Conservation (phyloP, 2,797 vertebrate genomes). For the Pseudomugil gertrudae region DNA sequence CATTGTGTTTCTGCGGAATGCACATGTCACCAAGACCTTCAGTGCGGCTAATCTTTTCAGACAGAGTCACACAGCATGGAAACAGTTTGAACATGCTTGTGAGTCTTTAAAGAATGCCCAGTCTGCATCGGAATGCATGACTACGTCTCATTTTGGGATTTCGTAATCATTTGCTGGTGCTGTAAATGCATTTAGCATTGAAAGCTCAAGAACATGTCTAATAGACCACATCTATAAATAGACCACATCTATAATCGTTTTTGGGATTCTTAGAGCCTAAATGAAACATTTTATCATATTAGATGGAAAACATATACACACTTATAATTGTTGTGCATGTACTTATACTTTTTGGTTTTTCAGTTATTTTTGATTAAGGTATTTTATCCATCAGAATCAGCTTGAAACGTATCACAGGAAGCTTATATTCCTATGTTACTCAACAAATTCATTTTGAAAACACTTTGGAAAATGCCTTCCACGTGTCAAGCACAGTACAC, state of each 20-base stretch:
- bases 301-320: too few species aligned
- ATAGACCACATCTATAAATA: neutral
- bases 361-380: neutral
- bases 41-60: constrained; percentile 20
- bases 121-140: constrained; percentile 37
- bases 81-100: constrained; percentile 36
- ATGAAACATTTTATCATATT: neutral
- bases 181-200: neutral
- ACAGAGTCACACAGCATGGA: constrained; percentile 28
- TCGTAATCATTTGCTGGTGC: neutral
- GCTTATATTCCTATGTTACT: neutral
- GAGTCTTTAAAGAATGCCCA: neutral
- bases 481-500: too few species aligned
- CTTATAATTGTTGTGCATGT: too few species aligned
- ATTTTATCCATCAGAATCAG: neutral
- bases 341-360: neutral
- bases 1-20: constrained; percentile 48
- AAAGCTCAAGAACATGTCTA: neutral
- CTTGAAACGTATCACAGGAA: neutral
- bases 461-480: neutral
- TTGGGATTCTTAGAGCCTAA: neutral
- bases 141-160: constrained; percentile 26
- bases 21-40: constrained; percentile 44
- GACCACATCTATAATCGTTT: too few species aligned
- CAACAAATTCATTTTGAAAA: neutral